Conservation (phyloP, 1,140 invertebrate species). For the Coenobita brevimanus region DNA sequence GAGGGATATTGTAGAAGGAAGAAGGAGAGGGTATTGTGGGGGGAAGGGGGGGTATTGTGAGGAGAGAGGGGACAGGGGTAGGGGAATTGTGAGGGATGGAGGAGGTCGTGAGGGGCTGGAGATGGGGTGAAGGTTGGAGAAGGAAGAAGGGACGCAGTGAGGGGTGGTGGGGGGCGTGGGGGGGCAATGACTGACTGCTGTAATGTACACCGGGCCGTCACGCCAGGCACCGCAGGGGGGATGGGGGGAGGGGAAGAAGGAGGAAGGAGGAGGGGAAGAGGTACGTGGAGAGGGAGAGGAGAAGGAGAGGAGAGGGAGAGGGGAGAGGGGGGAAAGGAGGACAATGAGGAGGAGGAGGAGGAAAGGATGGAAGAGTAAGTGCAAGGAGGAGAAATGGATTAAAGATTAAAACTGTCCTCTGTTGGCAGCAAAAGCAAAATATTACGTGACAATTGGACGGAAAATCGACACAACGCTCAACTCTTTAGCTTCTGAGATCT, state of each 20-base stretch:
- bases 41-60: no score
- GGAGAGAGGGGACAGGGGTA: no score
- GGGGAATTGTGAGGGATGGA: no score
- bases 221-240: not conserved
- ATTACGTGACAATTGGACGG: no score
- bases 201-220: constrained; percentile 37
- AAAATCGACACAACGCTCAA: no score
- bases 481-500: no score
- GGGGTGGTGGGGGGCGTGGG: not conserved
- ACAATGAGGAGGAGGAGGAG: not conserved
- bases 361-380: not conserved
- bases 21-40: no score
- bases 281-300: no score
- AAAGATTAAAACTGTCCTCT: no score
- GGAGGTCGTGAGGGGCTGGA: not conserved
- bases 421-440: no score
- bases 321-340: not conserved
- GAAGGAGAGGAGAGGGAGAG: not conserved
- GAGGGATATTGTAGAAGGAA: no score
- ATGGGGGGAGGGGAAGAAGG: not conserved
- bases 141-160: not conserved
- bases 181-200: not conserved
- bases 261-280: no score
- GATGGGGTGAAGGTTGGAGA: not conserved
- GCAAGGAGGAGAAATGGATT: constrained; percentile 1